These are phyloP conservation scores for Cyprinus carpio DNA, from an alignment of 2,113 vertebrate species.

Conservation along the genomic window DNA sequence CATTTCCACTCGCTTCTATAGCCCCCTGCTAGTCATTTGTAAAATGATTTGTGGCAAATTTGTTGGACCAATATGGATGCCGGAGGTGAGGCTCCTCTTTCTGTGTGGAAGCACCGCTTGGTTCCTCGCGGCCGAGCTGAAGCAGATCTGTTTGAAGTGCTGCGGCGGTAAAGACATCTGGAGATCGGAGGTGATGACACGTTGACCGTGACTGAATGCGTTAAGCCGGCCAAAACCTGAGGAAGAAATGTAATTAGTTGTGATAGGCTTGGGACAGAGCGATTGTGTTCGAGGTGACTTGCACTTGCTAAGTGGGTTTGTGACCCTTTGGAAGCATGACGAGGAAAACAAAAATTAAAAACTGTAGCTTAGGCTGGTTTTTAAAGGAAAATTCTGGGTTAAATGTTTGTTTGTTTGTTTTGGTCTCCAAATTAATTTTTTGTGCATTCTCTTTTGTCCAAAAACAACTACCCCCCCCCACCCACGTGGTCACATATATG, in stretches of 20 bases:
- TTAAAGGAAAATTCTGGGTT: background rate
- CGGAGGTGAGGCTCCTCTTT: conserved; percentile 79
- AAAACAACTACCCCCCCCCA: too few species aligned
- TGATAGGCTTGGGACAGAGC: conserved; percentile 31
- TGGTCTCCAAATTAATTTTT: background rate
- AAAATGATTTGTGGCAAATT: conserved; percentile 99
- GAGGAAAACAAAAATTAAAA: background rate
- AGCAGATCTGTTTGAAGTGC: background rate
- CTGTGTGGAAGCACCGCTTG: conserved; percentile 43
- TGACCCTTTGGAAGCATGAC: conserved; percentile 43
- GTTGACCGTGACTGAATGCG: conserved; percentile 34
- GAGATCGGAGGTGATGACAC: conserved; percentile 30
- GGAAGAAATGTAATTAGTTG: conserved; percentile 18
- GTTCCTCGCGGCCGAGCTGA: conserved; percentile 36
- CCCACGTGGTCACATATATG: too few species aligned
- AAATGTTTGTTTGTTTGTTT: background rate
- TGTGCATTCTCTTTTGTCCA: background rate
- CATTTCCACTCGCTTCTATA: conserved; percentile 82
- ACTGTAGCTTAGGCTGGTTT: too few species aligned
- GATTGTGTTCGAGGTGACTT: conserved; percentile 43
- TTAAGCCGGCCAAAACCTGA: conserved; percentile 17
- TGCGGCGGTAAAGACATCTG: conserved; percentile 28
- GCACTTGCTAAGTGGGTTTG: conserved; percentile 44
- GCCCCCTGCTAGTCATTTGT: conserved; percentile 94
- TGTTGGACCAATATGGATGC: conserved; percentile 93